Evolutionary conservation across 2,113 vertebrate species (phyloP), one percentile per base, ranked within the genome.

Genomic region (Ibidorhyncha struthersii): DNA sequence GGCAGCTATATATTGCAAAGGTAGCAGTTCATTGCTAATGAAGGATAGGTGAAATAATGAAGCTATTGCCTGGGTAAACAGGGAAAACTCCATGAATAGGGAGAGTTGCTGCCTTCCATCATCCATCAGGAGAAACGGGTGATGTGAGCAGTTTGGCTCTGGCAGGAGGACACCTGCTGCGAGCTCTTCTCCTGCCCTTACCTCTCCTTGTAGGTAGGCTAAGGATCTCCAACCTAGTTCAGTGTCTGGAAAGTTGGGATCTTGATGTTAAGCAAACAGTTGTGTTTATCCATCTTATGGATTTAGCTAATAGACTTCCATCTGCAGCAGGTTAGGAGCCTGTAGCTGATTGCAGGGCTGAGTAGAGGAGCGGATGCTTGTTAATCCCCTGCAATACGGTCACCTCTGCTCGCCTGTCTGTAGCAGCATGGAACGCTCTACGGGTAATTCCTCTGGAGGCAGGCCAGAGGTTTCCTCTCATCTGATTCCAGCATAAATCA

Each of bases 371-470:
- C 34, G 79, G 38, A 30, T 5, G 4, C 63, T 72, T 5, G 1
- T 22, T 19, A 32, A 21, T 27, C 32, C 1, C n/a, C 6, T 1
- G 5, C 61, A n/a, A 1, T 2, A 6, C 0, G 15, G 52, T 55
- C 30, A 23, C 38, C 52, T 38, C 83, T 34, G 2, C 40, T 61
- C 12, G 22, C 14, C 52, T n/a, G 32, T 26, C 55, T 29, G 47
- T 32, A 32, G 12, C 38, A 12, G 43, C 11, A 23, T 10, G 20
- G 34, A 69, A 34, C 0, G 2, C 25, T 58, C 38, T 29, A 3
- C 2, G 19, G 40, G 55, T 65, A 49, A 36, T 69, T 79, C 52
- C 61, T 73, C 78, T 87, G 91, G 45, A 89, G 52, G 45, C 40
- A 61, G 55, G 86, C 80, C 83, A 84, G 56, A 71, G 45, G 34